phyloP scores from a whole-genome alignment of 2,888 invertebrate genomes.

The Epistrophe eligans region DNA sequence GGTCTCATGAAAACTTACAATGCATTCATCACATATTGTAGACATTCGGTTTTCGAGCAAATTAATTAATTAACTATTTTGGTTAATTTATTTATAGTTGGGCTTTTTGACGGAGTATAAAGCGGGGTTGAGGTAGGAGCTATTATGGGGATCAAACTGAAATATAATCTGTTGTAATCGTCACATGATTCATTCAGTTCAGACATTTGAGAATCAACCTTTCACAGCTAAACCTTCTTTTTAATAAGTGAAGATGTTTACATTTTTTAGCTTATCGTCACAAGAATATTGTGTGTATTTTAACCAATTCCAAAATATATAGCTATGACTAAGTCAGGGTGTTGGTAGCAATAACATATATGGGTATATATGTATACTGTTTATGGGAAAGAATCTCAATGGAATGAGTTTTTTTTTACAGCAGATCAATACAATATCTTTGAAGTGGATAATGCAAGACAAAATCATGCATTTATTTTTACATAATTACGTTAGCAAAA shows the following conservation, averaged over 20 bases:
- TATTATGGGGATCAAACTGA: neutral
- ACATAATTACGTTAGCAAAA: too few relatives aligned
- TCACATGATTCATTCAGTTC: neutral
- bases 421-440: too few relatives aligned
- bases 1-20: constrained; percentile 13
- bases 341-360: too few relatives aligned
- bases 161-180: neutral
- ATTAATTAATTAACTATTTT: constrained; percentile 59
- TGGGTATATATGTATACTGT: too few relatives aligned
- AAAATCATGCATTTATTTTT: too few relatives aligned
- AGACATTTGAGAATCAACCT: constrained; percentile 3
- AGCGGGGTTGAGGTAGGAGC: neutral
- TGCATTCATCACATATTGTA: constrained; percentile 63
- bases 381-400: too few relatives aligned
- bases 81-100: constrained; percentile 47
- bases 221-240: neutral
- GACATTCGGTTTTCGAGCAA: constrained; percentile 42
- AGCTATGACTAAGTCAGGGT: neutral
- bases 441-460: too few relatives aligned
- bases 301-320: too few relatives aligned
- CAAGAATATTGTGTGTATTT: too few relatives aligned
- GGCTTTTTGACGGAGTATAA: neutral
- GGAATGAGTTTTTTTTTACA: too few relatives aligned
- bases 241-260: neutral
- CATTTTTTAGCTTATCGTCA: neutral